Conservation (phyloP, 2,888 invertebrate species). For the Rutpela maculata region DNA sequence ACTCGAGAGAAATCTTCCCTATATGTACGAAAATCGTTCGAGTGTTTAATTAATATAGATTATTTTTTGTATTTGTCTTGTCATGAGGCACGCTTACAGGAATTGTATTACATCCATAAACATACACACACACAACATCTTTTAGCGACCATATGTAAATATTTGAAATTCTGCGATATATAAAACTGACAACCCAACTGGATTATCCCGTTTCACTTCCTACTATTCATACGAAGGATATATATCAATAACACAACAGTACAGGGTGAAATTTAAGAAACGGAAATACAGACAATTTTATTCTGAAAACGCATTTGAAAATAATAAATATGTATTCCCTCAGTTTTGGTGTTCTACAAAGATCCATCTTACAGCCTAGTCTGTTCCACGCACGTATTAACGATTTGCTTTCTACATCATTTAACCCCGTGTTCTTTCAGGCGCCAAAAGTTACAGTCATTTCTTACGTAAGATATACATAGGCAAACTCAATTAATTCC, state of each 20-base stretch:
- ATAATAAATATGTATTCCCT: too few species aligned
- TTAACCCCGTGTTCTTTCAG: too few species aligned
- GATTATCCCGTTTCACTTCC: constrained; percentile 5
- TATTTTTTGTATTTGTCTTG: neutral
- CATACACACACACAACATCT: neutral
- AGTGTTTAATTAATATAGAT: constrained; percentile 10
- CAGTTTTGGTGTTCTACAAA: too few species aligned
- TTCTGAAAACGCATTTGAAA: too few species aligned
- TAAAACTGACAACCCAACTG: constrained; percentile 1
- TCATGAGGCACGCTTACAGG: too few species aligned
- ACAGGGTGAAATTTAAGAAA: neutral
- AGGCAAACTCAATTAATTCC: too few species aligned
- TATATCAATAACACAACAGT: neutral
- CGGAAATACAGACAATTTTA: neutral
- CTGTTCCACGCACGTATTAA: too few species aligned
- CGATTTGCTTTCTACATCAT: too few species aligned
- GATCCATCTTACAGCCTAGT: too few species aligned
- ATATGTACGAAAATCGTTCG: neutral
- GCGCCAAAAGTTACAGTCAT: too few species aligned
- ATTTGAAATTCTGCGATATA: constrained; percentile 14
- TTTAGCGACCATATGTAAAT: constrained; percentile 11
- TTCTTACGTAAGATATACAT: too few species aligned
- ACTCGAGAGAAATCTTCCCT: neutral
- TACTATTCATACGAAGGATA: neutral
- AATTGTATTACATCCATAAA: too few species aligned